Evolutionary conservation across 53 echinoderm and acorn worm species (phyloP), one percentile per base, ranked within the genome.

Genomic region (Arbacia lixula): DNA sequence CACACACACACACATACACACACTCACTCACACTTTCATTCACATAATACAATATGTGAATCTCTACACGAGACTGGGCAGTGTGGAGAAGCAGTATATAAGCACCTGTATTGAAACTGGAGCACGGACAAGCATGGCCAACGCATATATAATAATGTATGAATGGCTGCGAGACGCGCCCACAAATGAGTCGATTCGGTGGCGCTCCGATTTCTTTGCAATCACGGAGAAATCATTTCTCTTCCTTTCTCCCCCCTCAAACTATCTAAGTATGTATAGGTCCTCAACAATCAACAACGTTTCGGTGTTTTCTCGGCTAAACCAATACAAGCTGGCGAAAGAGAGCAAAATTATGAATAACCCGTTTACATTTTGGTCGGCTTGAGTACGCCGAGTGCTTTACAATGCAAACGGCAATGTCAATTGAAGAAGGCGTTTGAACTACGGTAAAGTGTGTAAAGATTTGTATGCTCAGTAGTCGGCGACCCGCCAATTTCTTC

Each of bases 271-370:
- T 69, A 16, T 42, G 69, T 69, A 69, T 74, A 33, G 74, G 54
- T 53, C 74, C 52, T 51, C 74, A 74, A 74, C 56, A 77, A 77
- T 58, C 56, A 77, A 58, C 78, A 77, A 58, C 52, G 74, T 50
- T 53, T 74, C 74, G 53, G 74, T 42, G 53, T 77, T 77, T 81
- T 81, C 82, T 81, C 82, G 82, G 82, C 64, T 81, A 81, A 81
- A 81, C 82, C 82, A 81, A 81, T 63, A 81, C 28, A 46, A 63
- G 33, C 32, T 63, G 82, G 82, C 30, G 49, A 63, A 61, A 81
- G 62, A 81, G 63, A 63, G 64, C 43, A 81, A 63, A 81, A 77
- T 77, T 77, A 77, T 77, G 58, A 77, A 77, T 61, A 63, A 63
- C 82, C 46, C 82, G 82, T 81, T 81, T 81, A 81, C 82, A 61